Conservation (phyloP, 2,888 invertebrate genomes). For the Pandemis heparana region DNA sequence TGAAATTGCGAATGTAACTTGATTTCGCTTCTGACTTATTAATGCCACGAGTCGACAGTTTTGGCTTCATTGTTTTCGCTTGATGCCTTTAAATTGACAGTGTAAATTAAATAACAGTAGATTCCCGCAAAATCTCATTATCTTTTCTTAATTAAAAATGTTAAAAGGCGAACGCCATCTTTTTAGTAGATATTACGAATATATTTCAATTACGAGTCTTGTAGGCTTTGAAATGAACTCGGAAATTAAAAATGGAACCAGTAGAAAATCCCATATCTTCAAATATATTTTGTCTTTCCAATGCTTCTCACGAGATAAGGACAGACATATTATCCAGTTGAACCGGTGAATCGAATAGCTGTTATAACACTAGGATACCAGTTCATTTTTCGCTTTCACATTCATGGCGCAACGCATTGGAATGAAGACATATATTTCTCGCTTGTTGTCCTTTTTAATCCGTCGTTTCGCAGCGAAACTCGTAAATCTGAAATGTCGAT, state of each 20-base stretch:
- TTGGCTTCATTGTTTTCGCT: conserved; percentile 3
- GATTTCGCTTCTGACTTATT: conserved; percentile 1
- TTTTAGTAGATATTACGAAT: background rate
- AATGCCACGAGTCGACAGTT: background rate
- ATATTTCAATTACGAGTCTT: conserved; percentile 3
- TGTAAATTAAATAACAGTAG: background rate
- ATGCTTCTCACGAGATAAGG: conserved; percentile 49
- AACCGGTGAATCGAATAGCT: conserved; percentile 47
- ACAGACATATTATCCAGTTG: conserved; percentile 45
- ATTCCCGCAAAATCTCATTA: background rate
- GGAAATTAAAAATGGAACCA: background rate
- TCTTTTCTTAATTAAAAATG: background rate
- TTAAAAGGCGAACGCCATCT: background rate
- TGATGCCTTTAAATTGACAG: background rate
- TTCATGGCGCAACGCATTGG: conserved; percentile 47
- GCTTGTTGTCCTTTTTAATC: conserved; percentile 63
- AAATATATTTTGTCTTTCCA: conserved; percentile 31
- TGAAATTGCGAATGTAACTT: conserved; percentile 16
- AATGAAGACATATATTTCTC: conserved; percentile 59
- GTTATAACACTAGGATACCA: conserved; percentile 51
- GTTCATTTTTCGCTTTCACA: conserved; percentile 54
- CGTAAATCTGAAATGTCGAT: conserved; percentile 70
- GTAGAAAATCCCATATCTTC: conserved; percentile 11
- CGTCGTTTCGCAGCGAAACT: conserved; percentile 51
- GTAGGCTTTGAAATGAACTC: conserved; percentile 9